A percentile compares a stretch with the other conserved stretches of the same genome.
These are phyloP conservation scores for Daubentonia madagascariensis DNA, from an alignment of 2,113 vertebrate species.

Conservation along the genomic window DNA sequence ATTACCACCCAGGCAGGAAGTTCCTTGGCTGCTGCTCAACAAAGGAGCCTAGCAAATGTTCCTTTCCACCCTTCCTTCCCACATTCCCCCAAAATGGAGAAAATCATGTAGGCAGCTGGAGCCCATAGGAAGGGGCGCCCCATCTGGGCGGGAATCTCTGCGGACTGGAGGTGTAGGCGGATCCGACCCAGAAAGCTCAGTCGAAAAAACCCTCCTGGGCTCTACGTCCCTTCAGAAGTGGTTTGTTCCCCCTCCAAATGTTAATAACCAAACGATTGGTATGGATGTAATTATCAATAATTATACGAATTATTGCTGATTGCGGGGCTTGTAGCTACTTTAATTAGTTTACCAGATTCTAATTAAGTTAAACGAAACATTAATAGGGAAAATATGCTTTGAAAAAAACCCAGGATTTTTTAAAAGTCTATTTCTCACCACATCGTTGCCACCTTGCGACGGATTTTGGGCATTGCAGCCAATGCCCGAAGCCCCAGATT, in stretches of 20 bases:
- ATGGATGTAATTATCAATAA: constrained; percentile 82
- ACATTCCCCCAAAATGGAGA: not conserved
- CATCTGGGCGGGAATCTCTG: not conserved
- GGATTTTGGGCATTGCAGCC: not conserved
- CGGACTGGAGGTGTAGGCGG: not conserved
- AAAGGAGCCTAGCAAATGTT: not conserved
- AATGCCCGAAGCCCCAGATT: not conserved
- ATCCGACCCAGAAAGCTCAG: constrained; percentile 5
- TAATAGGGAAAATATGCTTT: constrained; percentile 81
- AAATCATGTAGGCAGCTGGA: not conserved
- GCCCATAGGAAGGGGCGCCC: not conserved
- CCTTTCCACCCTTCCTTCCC: not conserved
- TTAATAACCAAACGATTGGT: constrained; percentile 77
- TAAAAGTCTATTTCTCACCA: constrained; percentile 59
- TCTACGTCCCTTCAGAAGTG: constrained; percentile 24
- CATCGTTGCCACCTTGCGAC: constrained; percentile 78
- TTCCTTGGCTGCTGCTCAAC: not conserved
- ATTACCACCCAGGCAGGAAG: not conserved
- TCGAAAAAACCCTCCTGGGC: constrained; percentile 37
- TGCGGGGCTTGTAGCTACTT: constrained; percentile 78
- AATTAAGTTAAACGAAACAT: constrained; percentile 84
- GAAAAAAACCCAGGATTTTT: constrained; percentile 44
- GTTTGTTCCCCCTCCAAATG: constrained; percentile 50
- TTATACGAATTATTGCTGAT: constrained; percentile 82
- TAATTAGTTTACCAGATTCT: constrained; percentile 83